A percentile compares a stretch with the other conserved stretches of the same genome.
Conservation (phyloP, 2,113 vertebrate species). For the Physeter macrocephalus region DNA sequence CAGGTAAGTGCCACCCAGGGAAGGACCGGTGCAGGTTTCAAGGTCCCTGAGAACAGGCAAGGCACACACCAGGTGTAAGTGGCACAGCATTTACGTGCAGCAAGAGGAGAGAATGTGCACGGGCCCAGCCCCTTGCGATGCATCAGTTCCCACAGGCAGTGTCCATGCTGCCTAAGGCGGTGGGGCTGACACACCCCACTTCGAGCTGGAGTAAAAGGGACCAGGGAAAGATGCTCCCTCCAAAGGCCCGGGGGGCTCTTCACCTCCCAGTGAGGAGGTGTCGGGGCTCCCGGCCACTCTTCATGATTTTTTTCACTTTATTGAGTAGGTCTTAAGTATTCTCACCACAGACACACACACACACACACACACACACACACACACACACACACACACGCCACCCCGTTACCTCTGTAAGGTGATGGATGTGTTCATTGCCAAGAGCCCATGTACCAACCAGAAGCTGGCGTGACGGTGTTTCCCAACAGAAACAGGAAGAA, state of each 20-base stretch:
- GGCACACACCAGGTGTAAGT: background rate
- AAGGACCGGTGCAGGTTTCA: background rate
- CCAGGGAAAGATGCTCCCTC: background rate
- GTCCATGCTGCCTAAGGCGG: rapidly evolving
- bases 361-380: background rate
- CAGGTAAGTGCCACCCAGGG: background rate
- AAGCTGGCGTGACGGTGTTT: background rate
- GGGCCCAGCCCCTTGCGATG: background rate
- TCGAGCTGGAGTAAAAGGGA: rapidly evolving
- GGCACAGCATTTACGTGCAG: background rate
- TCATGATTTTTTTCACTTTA: background rate
- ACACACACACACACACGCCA: background rate
- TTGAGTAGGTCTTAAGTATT: background rate
- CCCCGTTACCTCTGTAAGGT: background rate
- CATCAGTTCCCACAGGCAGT: no score
- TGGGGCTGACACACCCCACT: background rate
- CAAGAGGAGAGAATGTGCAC: background rate
- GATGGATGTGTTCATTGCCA: background rate
- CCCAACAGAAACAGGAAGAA: background rate
- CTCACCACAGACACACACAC: background rate
- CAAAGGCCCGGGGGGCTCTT: background rate
- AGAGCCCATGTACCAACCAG: background rate
- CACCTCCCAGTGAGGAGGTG: background rate
- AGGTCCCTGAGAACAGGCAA: background rate
- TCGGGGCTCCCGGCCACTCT: background rate